Percentiles rank a stretch among this genome's conserved stretches.
Conservation (phyloP, 37 sponge, comb jelly and placozoan species). For the Tethya wilhelma region DNA sequence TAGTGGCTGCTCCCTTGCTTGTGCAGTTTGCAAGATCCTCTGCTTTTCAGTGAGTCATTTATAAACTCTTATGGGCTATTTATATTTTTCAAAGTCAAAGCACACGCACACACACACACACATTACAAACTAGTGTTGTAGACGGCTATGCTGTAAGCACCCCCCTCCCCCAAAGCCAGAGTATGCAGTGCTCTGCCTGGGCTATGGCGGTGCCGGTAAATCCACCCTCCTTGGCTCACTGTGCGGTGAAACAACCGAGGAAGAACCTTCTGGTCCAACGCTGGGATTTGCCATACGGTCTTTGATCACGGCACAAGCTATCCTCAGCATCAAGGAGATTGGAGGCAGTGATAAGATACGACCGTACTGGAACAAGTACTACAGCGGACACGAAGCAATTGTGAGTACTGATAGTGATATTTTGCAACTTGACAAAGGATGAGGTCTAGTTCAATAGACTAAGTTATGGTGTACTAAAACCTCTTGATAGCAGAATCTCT, state of each 20-base stretch:
- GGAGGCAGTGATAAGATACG: constrained; percentile 68
- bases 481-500: too few relatives aligned
- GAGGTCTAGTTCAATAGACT: too few relatives aligned
- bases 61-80: too few relatives aligned
- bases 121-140: not conserved
- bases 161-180: constrained; percentile 44
- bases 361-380: constrained; percentile 68
- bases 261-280: constrained; percentile 57
- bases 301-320: constrained; percentile 23
- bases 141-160: constrained; percentile 7
- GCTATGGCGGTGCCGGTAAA: constrained; percentile 78
- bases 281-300: constrained; percentile 68
- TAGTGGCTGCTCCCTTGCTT: constrained; percentile 37
- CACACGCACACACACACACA: too few relatives aligned
- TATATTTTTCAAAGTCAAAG: too few relatives aligned
- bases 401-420: constrained; percentile 3
- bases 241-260: constrained; percentile 39
- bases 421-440: too few relatives aligned
- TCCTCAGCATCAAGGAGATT: constrained; percentile 60
- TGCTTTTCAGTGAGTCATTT: constrained; percentile 60
- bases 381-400: constrained; percentile 9
- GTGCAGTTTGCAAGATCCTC: constrained; percentile 57
- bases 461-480: too few relatives aligned
- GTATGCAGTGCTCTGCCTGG: constrained; percentile 61
- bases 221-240: constrained; percentile 64